Evolutionary conservation across 1,140 invertebrate species (phyloP).

Genomic region (Atta texana): DNA sequence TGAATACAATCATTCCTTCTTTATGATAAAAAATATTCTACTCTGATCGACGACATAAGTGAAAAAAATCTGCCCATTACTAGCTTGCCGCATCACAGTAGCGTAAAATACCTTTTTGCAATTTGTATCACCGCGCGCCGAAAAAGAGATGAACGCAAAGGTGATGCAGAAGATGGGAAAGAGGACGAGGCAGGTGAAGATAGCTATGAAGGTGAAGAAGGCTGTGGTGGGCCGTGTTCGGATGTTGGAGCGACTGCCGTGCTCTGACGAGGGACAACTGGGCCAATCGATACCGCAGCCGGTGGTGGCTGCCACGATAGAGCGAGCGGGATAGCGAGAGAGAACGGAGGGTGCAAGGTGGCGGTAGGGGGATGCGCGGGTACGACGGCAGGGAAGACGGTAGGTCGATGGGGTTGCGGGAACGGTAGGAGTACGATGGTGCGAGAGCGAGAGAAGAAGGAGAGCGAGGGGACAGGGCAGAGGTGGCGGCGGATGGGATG

Average conservation of each 20-base stretch:
- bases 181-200: conserved; percentile 53
- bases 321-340: conserved; percentile 31
- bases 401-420: conserved; percentile 48
- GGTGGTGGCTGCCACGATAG: conserved; percentile 68
- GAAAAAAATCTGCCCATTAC: conserved; percentile 48
- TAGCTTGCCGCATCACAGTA: conserved; percentile 7
- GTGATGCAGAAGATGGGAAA: conserved; percentile 36
- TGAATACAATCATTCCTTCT: conserved; percentile 27
- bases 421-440: conserved; percentile 50
- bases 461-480: conserved; percentile 38
- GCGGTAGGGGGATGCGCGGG: conserved; percentile 32
- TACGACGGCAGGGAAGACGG: conserved; percentile 45
- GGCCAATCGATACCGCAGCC: conserved; percentile 82
- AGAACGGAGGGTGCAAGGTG: conserved; percentile 45
- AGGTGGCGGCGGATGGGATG: conserved; percentile 52
- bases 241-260: conserved; percentile 73
- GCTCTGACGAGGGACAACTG: conserved; percentile 82
- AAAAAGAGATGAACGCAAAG: conserved; percentile 50
- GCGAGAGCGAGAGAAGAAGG: conserved; percentile 64
- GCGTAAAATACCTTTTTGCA: conserved; percentile 51
- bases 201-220: conserved; percentile 64
- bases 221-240: conserved; percentile 68
- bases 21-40: conserved; percentile 9
- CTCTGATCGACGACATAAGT: conserved; percentile 24
- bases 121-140: conserved; percentile 56